Conservation (phyloP, 2,888 invertebrate species). For the Heliconius aoede region DNA sequence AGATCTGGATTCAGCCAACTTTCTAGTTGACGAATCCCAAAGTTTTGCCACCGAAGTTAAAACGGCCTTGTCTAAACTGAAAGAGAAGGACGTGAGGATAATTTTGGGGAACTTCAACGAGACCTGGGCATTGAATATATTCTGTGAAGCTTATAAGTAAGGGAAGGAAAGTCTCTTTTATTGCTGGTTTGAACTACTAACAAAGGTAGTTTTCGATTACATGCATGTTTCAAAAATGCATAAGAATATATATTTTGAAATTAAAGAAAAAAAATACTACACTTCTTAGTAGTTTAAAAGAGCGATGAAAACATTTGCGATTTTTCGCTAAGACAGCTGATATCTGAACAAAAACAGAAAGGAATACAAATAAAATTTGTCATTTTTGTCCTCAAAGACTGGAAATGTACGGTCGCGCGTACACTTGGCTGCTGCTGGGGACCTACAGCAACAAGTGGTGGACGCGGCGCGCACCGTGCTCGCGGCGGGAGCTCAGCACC, state of each 20-base stretch:
- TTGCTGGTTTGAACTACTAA: no score
- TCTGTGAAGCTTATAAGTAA: slow-evolving; percentile 93
- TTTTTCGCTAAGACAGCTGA: no score
- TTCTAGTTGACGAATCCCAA: slow-evolving; percentile 93
- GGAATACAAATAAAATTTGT: background rate
- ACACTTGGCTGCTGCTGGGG: slow-evolving; percentile 97
- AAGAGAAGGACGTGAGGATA: slow-evolving; percentile 96
- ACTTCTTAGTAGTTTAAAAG: no score
- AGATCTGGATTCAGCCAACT: slow-evolving; percentile 91
- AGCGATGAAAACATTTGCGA: no score
- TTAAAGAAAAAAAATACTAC: no score
- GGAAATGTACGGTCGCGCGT: slow-evolving; percentile 95
- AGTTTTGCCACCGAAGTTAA: slow-evolving; percentile 96
- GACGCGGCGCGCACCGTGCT: slow-evolving; percentile 86
- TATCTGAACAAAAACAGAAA: no score
- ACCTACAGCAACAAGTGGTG: slow-evolving; percentile 93
- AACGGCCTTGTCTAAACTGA: slow-evolving; percentile 90
- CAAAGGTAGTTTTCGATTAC: no score
- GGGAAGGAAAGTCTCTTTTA: no score
- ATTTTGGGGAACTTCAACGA: slow-evolving; percentile 98
- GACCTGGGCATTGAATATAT: slow-evolving; percentile 94
- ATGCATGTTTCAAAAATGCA: no score
- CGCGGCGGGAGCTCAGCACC: slow-evolving; percentile 87
- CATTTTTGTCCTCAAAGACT: slow-evolving; percentile 71
- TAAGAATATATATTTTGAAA: no score